Conservation (phyloP, 2,113 vertebrate species). For the Electrona antarctica region DNA sequence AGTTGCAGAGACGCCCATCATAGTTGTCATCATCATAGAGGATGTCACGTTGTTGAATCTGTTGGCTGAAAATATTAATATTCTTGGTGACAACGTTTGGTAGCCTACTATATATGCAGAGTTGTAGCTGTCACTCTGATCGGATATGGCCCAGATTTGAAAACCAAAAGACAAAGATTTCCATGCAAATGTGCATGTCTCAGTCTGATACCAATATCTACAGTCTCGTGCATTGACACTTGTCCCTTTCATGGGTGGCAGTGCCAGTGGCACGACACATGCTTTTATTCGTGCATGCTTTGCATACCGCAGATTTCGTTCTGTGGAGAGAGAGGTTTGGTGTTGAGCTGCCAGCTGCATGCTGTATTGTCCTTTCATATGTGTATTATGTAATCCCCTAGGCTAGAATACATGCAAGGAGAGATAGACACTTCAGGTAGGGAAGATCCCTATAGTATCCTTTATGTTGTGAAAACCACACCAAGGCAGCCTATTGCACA, state of each 20-base stretch:
- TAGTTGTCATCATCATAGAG: not conserved
- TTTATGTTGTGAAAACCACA: slow-evolving; percentile 35
- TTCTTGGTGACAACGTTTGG: not conserved
- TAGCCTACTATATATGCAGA: not conserved
- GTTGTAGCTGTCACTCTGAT: not conserved
- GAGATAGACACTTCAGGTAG: not conserved
- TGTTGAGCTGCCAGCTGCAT: slow-evolving; percentile 21
- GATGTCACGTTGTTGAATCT: not conserved
- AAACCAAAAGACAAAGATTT: not conserved
- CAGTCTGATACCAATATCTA: not conserved
- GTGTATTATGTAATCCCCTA: slow-evolving; percentile 38
- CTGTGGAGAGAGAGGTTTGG: slow-evolving; percentile 1
- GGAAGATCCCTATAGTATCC: slow-evolving; percentile 9
- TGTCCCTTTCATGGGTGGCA: not conserved
- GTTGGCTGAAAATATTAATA: not conserved
- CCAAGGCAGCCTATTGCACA: not conserved
- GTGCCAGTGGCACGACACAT: not conserved
- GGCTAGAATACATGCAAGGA: slow-evolving; percentile 41
- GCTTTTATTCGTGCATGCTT: not conserved
- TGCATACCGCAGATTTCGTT: slow-evolving; percentile 24
- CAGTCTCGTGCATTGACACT: not conserved
- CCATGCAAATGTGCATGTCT: not conserved
- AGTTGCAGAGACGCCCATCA: slow-evolving; percentile 29
- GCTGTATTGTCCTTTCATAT: slow-evolving; percentile 11
- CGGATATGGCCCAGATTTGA: not conserved